A percentile compares a stretch with the other conserved stretches of the same genome.
phyloP scores from a whole-genome alignment of 2,113 vertebrate genomes.

The Prionailurus viverrinus region DNA sequence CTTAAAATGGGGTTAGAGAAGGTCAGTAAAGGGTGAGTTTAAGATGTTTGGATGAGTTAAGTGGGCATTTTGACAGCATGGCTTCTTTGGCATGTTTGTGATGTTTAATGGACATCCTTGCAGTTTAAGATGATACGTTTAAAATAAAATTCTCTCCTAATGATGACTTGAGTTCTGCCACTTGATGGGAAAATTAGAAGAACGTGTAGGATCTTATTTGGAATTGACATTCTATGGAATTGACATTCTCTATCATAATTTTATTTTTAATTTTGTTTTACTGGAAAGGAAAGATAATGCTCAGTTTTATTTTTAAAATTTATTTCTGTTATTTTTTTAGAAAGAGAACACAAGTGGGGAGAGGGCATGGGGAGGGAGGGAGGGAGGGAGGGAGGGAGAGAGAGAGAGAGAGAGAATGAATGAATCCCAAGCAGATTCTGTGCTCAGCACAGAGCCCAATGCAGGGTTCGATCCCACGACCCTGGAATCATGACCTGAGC shows the following conservation, averaged over 20 bases:
- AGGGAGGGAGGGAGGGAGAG: fast-evolving
- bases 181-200: neutral
- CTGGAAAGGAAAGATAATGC: neutral
- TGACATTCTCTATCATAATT: neutral
- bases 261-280: neutral
- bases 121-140: neutral
- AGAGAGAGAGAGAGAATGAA: too few species aligned
- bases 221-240: neutral
- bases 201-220: neutral
- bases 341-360: too few species aligned
- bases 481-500: too few species aligned
- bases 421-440: too few species aligned
- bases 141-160: neutral
- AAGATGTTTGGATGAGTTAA: neutral
- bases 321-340: too few species aligned
- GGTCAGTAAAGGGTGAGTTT: neutral
- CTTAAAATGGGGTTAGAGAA: too few species aligned
- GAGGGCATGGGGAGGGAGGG: too few species aligned
- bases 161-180: neutral
- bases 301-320: too few species aligned
- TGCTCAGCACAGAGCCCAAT: too few species aligned
- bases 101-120: neutral
- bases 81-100: neutral
- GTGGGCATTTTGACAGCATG: neutral
- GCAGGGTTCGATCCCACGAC: too few species aligned